Evolutionary conservation across 2,888 invertebrate species (phyloP).

Genomic region (Lasioglossum zephyrum): DNA sequence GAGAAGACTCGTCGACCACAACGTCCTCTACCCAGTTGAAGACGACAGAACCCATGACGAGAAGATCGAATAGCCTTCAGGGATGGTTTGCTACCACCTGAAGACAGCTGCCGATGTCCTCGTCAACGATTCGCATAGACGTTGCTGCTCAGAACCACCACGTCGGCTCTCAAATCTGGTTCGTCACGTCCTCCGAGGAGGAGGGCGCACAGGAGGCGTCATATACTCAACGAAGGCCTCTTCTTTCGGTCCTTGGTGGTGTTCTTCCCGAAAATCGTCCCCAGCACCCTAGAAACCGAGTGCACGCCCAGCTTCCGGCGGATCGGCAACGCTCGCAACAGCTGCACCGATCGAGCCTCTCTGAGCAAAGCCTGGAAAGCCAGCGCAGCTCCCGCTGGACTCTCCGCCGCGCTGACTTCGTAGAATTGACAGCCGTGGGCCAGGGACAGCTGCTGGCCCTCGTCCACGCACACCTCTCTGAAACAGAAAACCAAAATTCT

Average conservation of each 20-base stretch:
- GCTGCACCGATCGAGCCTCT: slow-evolving; percentile 91
- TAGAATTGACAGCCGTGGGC: slow-evolving; percentile 93
- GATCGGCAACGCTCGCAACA: slow-evolving; percentile 89
- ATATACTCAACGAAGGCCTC: slow-evolving; percentile 91
- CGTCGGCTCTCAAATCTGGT: slow-evolving; percentile 78
- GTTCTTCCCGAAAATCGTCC: slow-evolving; percentile 92
- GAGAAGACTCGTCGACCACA: neutral
- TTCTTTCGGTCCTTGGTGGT: slow-evolving; percentile 91
- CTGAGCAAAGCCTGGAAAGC: slow-evolving; percentile 91
- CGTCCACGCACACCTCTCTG: slow-evolving; percentile 91
- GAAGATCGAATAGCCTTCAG: slow-evolving; percentile 3
- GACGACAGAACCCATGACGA: neutral
- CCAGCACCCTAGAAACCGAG: slow-evolving; percentile 91
- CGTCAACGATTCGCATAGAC: slow-evolving; percentile 78
- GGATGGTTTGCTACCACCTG: neutral
- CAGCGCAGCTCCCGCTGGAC: slow-evolving; percentile 91
- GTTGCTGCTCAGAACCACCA: slow-evolving; percentile 81
- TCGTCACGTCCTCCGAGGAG: slow-evolving; percentile 81
- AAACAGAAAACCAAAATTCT: slow-evolving; percentile 71
- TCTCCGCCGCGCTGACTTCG: slow-evolving; percentile 94
- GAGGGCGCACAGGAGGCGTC: slow-evolving; percentile 84
- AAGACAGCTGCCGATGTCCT: neutral
- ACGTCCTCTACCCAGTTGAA: slow-evolving; percentile 1
- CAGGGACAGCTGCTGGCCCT: slow-evolving; percentile 91
- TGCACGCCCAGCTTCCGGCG: slow-evolving; percentile 91